Base-by-base conservation (phyloP, 2,113 vertebrate species). In the Brachirus orientalis region DNA sequence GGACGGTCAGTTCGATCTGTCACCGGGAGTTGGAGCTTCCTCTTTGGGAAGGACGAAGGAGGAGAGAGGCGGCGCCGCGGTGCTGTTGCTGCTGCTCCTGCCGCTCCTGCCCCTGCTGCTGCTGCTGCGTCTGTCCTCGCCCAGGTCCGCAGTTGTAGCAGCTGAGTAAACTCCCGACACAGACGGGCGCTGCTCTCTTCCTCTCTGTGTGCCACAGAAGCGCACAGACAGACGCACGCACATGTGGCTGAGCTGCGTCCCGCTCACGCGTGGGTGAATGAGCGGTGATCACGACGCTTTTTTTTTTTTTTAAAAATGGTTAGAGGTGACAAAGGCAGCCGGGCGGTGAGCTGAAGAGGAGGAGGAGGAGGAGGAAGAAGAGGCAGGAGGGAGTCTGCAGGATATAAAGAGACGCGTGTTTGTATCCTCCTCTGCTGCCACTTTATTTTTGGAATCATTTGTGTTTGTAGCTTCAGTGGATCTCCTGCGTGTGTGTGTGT, bases 101-200 rank as follows among this genome's bases (percentile, higher is more conserved):
- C 79, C 75, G 69, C 78, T 73, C 83, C 88, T 63, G 77, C 89
- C 88, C 77, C 78, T 83, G 77, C 84, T 45, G 47, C 75, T 16
- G 74, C 53, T 36, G 80, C 79, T 76, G 69, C 78, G 75, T 85
- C 88, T 63, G 77, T 90, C 88, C 77, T 79, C 85, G 77, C 84
- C 70, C 71, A 62, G 80, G 76, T 79, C 72, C 65, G 76, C 75
- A 33, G 75, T 72, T 75, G 54, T 73, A 70, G 59, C 44, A 90
- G 88, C 90, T 87, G 90, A 83, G 87, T 84, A 90, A 92, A 92
- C 84, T 69, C 33, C 12, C 40, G 4, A 10, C 40, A 43, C 40
- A n/a, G n/a, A 43, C 40, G 2, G 28, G 6, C 28, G 1, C 28
- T 28, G 28, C 28, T 28, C 28, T 13, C 12, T 40, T 40, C 12